These are phyloP conservation scores for Margarornis squamiger DNA, from an alignment of 2,797 vertebrate species.

Conservation along the genomic window DNA sequence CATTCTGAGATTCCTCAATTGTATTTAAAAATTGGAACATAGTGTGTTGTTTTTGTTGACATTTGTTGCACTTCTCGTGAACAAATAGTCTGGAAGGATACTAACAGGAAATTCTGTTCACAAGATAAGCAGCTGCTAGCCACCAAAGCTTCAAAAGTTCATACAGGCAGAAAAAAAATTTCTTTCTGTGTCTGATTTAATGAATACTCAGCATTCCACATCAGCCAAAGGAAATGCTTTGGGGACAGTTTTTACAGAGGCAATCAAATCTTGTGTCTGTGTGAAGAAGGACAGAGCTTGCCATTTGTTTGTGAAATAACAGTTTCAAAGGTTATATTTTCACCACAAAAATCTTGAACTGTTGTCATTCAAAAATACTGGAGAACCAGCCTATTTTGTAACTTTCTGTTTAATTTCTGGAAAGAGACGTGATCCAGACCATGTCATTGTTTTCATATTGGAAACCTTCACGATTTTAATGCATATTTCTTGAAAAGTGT, in stretches of 20 bases:
- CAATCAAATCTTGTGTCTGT: slow-evolving; percentile 58
- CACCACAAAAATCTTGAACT: slow-evolving; percentile 49
- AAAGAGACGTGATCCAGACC: background rate
- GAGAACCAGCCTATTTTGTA: background rate
- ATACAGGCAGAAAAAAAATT: slow-evolving; percentile 29
- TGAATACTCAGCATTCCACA: slow-evolving; percentile 78
- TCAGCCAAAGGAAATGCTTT: slow-evolving; percentile 74
- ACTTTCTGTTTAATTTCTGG: slow-evolving; percentile 11
- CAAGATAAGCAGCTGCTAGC: slow-evolving; percentile 78
- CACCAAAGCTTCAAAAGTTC: slow-evolving; percentile 70
- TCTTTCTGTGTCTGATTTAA: slow-evolving; percentile 52
- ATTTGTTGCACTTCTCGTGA: slow-evolving; percentile 65
- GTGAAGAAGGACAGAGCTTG: slow-evolving; percentile 40
- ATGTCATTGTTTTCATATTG: background rate
- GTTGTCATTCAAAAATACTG: background rate
- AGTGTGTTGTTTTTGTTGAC: slow-evolving; percentile 65
- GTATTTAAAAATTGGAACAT: slow-evolving; percentile 29
- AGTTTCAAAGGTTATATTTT: slow-evolving; percentile 43
- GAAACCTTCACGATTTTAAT: background rate
- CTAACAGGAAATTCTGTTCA: slow-evolving; percentile 81
- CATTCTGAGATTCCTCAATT: slow-evolving; percentile 52
- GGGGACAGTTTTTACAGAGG: slow-evolving; percentile 67
- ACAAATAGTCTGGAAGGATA: slow-evolving; percentile 69
- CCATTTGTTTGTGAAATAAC: slow-evolving; percentile 35
- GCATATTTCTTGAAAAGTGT: background rate